Evolutionary conservation across 2,888 invertebrate genomes (phyloP), one percentile per base, ranked within the genome.

Genomic region (Drosophila vallismaia): DNA sequence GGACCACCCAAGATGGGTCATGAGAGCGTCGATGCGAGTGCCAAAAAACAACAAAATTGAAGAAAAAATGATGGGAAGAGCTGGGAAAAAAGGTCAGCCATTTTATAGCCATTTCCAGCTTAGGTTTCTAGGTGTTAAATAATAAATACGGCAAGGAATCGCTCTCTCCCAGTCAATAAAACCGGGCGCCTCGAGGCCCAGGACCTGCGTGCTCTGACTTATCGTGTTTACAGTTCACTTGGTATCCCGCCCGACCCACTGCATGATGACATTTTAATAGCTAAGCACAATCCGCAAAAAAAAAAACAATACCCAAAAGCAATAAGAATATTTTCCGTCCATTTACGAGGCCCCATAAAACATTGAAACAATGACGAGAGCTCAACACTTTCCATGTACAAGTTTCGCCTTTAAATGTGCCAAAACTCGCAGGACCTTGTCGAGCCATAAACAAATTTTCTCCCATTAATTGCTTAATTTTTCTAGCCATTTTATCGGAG

Each of bases 211-310:
- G 81, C 64, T 67, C 66, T 70, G 75, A 73, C 78, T 78, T 83
- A 79, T 80, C 71, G 79, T 74, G 51, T 60, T 63, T 46, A 44
- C 57, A 57, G 63, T 56, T 64, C 57, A 64, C 49, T 55, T 45
- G 62, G 31, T 24, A 33, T 36, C 28, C 44, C 19, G 31, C n/a
- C 33, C 33, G 24, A 26, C 40, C 67, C 53, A 50, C 33, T 42
- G 46, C 50, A 67, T 79, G 77, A 81, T 81, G 80, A 84, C 80
- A 84, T 81, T 81, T 81, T 81, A 81, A 81, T 84, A 79, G 85
- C 69, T 56, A 66, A 46, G 70, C 58, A 67, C 79, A 81, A 58
- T 68, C 50, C 64, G 46, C 42, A 42, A n/a, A 42, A 28, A 36
- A 28, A 28, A 38, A 50, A 19, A 26, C 28, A 31, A 53, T 28